Evolutionary conservation across 2,888 invertebrate species (phyloP).

Genomic region (Heteromyza rotundicornis): DNA sequence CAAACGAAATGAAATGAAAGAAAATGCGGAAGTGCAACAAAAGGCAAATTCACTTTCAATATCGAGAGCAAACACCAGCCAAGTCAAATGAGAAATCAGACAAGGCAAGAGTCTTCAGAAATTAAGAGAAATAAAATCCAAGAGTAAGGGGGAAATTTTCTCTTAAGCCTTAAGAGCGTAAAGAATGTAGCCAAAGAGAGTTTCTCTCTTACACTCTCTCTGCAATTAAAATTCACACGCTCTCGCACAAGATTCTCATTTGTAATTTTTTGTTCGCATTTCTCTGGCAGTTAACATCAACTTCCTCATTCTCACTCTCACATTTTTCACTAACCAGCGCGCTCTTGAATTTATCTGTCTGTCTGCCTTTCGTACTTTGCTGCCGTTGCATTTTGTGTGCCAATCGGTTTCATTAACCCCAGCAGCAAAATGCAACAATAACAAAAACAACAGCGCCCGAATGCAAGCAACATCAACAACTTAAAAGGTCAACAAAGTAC

Average conservation of each 20-base stretch:
- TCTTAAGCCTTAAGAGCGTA: constrained; percentile 9
- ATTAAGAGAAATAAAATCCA: no score
- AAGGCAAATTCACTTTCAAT: constrained; percentile 27
- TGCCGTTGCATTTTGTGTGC: constrained; percentile 53
- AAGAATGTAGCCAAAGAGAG: neutral
- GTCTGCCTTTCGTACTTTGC: constrained; percentile 19
- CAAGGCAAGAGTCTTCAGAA: no score
- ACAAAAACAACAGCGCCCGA: constrained; percentile 5
- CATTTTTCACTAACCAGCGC: neutral
- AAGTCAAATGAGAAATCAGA: no score
- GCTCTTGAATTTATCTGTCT: constrained; percentile 22
- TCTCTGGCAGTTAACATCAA: no score
- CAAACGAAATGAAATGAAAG: constrained; percentile 31
- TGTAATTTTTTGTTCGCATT: no score
- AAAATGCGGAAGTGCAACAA: constrained; percentile 36
- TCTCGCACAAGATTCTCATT: no score
- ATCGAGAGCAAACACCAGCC: constrained; percentile 13
- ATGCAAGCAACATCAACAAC: constrained; percentile 23
- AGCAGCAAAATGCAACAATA: constrained; percentile 34
- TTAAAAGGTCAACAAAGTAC: constrained; percentile 55
- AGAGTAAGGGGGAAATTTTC: constrained; percentile 15
- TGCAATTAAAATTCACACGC: no score
- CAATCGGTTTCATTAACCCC: constrained; percentile 62
- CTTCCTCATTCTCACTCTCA: no score
- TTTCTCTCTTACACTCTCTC: constrained; percentile 13